Percentiles rank a stretch among this genome's conserved stretches.
phyloP scores from a whole-genome alignment of 2,888 invertebrate species.

The Lomographa bimaculata region DNA sequence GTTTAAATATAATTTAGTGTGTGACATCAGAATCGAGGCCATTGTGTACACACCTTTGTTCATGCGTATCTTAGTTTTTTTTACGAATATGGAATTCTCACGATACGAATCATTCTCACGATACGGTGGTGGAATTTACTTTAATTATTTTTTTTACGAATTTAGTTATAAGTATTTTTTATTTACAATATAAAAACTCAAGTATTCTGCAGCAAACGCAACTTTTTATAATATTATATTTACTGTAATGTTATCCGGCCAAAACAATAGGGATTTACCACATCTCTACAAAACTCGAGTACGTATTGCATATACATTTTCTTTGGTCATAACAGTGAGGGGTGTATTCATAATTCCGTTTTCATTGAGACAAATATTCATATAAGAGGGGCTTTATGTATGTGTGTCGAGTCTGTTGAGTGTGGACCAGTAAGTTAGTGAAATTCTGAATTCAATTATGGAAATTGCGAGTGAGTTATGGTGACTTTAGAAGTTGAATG shows the following conservation, averaged over 20 bases:
- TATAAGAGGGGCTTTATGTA: slow-evolving; percentile 66
- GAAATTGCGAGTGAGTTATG: slow-evolving; percentile 35
- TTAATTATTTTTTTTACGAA: no score
- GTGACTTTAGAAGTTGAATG: slow-evolving; percentile 17
- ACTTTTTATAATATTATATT: no score
- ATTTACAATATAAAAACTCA: no score
- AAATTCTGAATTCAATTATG: slow-evolving; percentile 49
- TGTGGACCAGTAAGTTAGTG: slow-evolving; percentile 49
- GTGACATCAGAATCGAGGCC: no score
- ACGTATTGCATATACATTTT: slow-evolving; percentile 63
- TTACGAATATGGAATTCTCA: no score
- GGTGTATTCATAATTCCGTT: slow-evolving; percentile 73
- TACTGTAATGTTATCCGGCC: neutral
- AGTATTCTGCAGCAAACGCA: no score
- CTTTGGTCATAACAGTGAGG: slow-evolving; percentile 55
- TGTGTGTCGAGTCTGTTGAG: slow-evolving; percentile 48
- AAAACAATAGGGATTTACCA: slow-evolving; percentile 1
- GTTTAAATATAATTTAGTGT: no score
- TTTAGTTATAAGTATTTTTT: no score
- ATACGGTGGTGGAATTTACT: no score
- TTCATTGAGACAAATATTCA: slow-evolving; percentile 82
- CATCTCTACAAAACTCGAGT: slow-evolving; percentile 32
- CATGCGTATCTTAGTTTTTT: no score
- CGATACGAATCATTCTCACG: no score
- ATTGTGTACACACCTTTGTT: no score